Evolutionary conservation across 2,113 vertebrate genomes (phyloP).

Genomic region (Sus scrofa): DNA sequence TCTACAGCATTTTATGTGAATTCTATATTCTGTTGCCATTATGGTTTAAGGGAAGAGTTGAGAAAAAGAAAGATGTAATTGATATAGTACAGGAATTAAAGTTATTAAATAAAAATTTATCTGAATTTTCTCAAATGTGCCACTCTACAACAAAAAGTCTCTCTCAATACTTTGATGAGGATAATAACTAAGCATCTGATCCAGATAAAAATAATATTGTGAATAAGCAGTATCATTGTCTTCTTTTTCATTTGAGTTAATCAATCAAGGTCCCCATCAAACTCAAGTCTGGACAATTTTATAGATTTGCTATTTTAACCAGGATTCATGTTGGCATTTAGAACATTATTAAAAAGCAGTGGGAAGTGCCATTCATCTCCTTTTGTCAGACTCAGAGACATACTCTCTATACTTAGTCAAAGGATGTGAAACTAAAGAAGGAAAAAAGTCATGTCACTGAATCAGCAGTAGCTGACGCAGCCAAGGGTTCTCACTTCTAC

Average conservation of each 20-base stretch:
- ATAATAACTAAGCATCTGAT: not conserved
- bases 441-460: not conserved
- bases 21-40: conserved; percentile 46
- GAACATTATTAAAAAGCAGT: not conserved
- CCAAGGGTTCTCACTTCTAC: not conserved
- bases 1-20: not conserved
- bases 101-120: conserved; percentile 40
- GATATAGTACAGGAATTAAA: conserved; percentile 11
- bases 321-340: not conserved
- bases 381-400: not conserved
- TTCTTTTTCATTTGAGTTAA: conserved; percentile 30
- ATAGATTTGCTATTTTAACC: not conserved
- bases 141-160: not conserved
- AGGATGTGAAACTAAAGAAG: not conserved
- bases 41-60: not conserved
- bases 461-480: not conserved
- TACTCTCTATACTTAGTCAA: not conserved
- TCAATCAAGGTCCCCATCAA: not conserved
- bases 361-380: not conserved
- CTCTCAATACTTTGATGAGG: not conserved
- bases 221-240: not conserved
- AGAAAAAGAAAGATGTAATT: not conserved
- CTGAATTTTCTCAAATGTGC: conserved; percentile 32
- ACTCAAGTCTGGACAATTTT: not conserved
- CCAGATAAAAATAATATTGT: conserved; percentile 45